Evolutionary conservation across 2,888 invertebrate species (phyloP).

Genomic region (Bombylius discolor): DNA sequence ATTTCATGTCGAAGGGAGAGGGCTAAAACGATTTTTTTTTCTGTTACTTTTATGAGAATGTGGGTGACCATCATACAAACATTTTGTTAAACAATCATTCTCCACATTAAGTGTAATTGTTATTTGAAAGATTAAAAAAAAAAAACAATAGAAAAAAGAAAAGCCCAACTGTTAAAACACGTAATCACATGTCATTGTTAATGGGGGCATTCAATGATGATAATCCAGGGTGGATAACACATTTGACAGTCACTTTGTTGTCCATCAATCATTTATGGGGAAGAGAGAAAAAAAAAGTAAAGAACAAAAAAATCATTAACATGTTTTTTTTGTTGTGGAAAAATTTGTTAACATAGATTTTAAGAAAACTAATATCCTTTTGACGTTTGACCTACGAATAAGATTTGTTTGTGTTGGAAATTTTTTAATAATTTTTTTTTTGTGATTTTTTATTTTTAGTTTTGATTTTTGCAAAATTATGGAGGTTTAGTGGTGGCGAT

Average conservation of each 20-base stretch:
- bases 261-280: constrained; percentile 18
- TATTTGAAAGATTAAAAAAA: background rate
- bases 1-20: too few relatives aligned
- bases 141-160: background rate
- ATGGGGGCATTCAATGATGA: constrained; percentile 9
- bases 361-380: too few relatives aligned
- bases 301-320: background rate
- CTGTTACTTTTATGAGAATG: too few relatives aligned
- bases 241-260: constrained; percentile 23
- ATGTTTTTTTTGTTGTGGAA: background rate
- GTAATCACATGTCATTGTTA: constrained; percentile 6
- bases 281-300: background rate
- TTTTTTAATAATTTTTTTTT: too few relatives aligned
- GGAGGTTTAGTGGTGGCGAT: too few relatives aligned
- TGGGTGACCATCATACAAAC: too few relatives aligned
- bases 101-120: background rate
- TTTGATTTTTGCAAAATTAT: too few relatives aligned
- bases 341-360: background rate
- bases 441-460: too few relatives aligned
- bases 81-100: too few relatives aligned
- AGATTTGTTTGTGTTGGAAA: too few relatives aligned
- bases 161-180: background rate
- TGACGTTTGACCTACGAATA: too few relatives aligned
- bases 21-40: too few relatives aligned
- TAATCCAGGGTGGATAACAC: constrained; percentile 18